These are phyloP conservation scores for Agrotis segetum DNA, from an alignment of 2,888 invertebrate species.

Conservation along the genomic window DNA sequence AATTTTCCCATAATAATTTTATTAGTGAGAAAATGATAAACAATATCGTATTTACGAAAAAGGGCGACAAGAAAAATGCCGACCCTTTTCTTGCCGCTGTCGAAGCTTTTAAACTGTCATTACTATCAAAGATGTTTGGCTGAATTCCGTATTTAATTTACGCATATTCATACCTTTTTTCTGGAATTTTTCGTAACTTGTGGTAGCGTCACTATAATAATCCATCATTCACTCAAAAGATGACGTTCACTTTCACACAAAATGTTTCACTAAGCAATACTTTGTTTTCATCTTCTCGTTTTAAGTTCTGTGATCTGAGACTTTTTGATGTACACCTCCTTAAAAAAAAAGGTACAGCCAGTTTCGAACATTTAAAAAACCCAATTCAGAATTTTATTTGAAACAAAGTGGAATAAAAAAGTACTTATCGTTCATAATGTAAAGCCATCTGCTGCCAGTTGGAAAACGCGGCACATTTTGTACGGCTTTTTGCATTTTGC, in stretches of 20 bases:
- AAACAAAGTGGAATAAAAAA: constrained; percentile 4
- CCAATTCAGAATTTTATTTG: background rate
- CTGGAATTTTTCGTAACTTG: background rate
- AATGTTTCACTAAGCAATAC: constrained; percentile 9
- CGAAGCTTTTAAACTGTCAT: constrained; percentile 11
- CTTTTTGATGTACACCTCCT: background rate
- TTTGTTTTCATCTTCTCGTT: background rate
- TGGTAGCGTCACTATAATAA: background rate
- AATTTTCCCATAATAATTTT: too few species aligned
- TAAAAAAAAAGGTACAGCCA: background rate
- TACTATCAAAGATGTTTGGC: background rate
- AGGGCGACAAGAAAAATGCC: background rate
- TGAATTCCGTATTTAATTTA: background rate
- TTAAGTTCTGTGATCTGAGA: constrained; percentile 1
- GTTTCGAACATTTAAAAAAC: background rate
- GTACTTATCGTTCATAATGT: background rate
- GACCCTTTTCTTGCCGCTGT: background rate
- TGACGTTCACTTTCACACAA: constrained; percentile 5
- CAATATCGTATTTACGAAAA: background rate
- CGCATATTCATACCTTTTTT: background rate
- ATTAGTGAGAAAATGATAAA: too few species aligned
- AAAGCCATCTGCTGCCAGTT: constrained; percentile 37
- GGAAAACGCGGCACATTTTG: background rate
- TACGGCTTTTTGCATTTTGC: constrained; percentile 8
- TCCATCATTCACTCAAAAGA: constrained; percentile 2